Base-by-base conservation (phyloP, 2,113 vertebrate species). In the Ammodytes marinus region DNA sequence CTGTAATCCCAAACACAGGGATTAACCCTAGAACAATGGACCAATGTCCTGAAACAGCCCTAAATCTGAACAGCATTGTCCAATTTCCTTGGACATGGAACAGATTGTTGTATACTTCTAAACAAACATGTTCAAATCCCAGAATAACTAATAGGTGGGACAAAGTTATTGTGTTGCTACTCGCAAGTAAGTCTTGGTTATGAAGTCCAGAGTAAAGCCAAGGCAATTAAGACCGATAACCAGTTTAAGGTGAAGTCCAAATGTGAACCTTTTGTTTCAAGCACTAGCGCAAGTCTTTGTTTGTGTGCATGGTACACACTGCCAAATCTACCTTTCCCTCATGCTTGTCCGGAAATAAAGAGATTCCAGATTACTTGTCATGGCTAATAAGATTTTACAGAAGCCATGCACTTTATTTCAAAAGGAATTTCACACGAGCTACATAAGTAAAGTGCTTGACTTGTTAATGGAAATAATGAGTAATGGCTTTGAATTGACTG, bases 11-110 rank as follows among this genome's bases (percentile, higher is more conserved):
- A 59, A 73, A 69, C 4, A 50, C 37, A 45, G 35, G 59, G 60
- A 87, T 67, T 54, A 82, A 66, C 14, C 15, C 4, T 52, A 6
- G 14, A 73, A 88, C 63, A 84, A 67, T 47, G 35, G 35, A 49
- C 19, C 37, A 43, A 37, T 14, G 45, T 46, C 8, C 40, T 47
- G 42, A 58, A 46, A 39, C 45, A 17, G 27, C 13, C 52, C 19
- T 37, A 42, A 5, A 37, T 14, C 8, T 37, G 5, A 12, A 8
- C 2, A 12, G 27, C 9, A 60, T 57, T 37, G 3, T 14, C 35
- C 35, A 37, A 68, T 17, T 6, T 39, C 14, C 39, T 3, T 40
- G 1, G 39, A 58, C 35, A 3, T 57, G 55, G 9, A 47, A 73
- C 55, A 37, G 2, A 39, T 37, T 1, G 14, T 27, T 35, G 7